Conservation (phyloP, 2,888 invertebrate species). For the Acanthoscelides obtectus region DNA sequence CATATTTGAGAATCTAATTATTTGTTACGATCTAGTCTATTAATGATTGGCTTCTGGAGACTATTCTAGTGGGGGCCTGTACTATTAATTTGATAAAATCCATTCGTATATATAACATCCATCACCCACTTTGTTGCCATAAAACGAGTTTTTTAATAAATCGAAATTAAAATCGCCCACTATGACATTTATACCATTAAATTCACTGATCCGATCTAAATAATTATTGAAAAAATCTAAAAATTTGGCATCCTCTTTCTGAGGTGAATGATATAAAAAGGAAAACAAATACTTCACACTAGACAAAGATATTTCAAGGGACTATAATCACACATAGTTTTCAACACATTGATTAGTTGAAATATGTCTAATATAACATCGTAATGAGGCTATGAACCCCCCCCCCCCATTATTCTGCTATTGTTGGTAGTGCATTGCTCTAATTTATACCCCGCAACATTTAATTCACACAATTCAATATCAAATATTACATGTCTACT, state of each 20-base stretch:
- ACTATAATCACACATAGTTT: constrained; percentile 4
- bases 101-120: background rate
- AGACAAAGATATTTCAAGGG: background rate
- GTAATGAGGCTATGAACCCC: constrained; percentile 4
- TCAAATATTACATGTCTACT: constrained; percentile 4
- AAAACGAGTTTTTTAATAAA: background rate
- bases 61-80: constrained; percentile 5
- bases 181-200: no score
- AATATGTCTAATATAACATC: constrained; percentile 2
- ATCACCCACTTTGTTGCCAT: constrained; percentile 3
- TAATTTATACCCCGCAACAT: constrained; percentile 6
- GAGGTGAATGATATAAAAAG: constrained; percentile 2
- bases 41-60: background rate
- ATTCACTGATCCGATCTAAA: no score
- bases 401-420: constrained; percentile 8
- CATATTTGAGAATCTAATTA: no score
- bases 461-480: constrained; percentile 5
- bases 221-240: constrained; percentile 4
- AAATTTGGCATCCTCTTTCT: constrained; percentile 1
- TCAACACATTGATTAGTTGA: constrained; percentile 2
- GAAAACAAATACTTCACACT: background rate
- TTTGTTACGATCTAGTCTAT: background rate
- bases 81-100: constrained; percentile 7
- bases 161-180: no score
- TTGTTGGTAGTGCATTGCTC: constrained; percentile 7